phyloP scores from a whole-genome alignment of 1,140 invertebrate genomes.

The Hyphantria cunea region DNA sequence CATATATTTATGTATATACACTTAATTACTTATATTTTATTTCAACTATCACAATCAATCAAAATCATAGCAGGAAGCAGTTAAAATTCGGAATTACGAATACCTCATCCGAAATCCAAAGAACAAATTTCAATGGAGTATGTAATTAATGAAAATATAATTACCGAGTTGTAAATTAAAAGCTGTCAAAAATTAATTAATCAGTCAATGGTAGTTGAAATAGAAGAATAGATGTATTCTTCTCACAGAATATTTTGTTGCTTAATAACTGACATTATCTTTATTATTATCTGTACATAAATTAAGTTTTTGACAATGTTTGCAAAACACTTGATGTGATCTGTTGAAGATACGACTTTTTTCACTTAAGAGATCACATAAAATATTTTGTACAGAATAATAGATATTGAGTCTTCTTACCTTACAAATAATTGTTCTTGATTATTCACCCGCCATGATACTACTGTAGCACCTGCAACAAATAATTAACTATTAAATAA shows the following conservation, averaged over 20 bases:
- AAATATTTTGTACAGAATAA: no score
- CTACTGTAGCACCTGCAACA: constrained; percentile 93
- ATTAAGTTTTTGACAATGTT: no score
- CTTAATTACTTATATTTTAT: no score
- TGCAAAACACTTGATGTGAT: no score
- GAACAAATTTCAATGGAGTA: constrained; percentile 29
- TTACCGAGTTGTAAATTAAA: constrained; percentile 39
- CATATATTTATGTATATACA: no score
- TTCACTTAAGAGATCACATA: no score
- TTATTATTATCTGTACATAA: not conserved
- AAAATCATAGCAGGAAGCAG: constrained; percentile 6
- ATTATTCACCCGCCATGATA: constrained; percentile 97
- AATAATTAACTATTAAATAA: constrained; percentile 11
- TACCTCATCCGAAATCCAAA: constrained; percentile 8
- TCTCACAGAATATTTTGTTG: not conserved
- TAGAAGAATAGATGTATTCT: not conserved
- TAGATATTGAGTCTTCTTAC: constrained; percentile 82
- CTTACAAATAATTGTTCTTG: constrained; percentile 97
- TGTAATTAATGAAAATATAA: constrained; percentile 47
- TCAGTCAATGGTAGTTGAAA: constrained; percentile 25
- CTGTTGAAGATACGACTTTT: no score
- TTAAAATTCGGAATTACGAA: constrained; percentile 7
- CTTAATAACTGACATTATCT: not conserved
- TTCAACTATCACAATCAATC: not conserved
- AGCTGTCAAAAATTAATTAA: constrained; percentile 43